Percentiles rank a stretch among this genome's conserved stretches.
Conservation (phyloP, 1,140 invertebrate species). For the Drosophila watanabei region DNA sequence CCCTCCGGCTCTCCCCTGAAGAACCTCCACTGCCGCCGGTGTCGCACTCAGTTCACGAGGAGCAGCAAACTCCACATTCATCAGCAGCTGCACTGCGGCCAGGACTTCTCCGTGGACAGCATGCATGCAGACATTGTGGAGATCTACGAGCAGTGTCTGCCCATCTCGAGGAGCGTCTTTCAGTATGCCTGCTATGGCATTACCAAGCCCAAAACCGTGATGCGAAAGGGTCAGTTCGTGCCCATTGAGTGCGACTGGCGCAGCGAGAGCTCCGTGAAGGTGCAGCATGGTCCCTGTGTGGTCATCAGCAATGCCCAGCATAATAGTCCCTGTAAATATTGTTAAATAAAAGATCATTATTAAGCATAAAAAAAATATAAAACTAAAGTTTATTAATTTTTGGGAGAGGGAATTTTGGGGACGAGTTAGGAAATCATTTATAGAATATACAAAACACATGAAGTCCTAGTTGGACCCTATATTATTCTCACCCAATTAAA, state of each 20-base stretch:
- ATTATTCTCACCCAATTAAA: neutral
- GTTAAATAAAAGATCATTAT: constrained; percentile 38
- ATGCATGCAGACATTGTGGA: constrained; percentile 71
- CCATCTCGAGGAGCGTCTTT: constrained; percentile 59
- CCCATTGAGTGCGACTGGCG: constrained; percentile 73
- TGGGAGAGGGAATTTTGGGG: neutral
- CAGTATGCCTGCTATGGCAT: constrained; percentile 70
- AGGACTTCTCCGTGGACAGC: constrained; percentile 67
- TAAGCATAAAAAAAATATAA: constrained; percentile 19
- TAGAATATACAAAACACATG: neutral
- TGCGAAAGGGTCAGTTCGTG: constrained; percentile 63
- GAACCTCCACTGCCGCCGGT: constrained; percentile 49
- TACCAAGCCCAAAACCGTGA: constrained; percentile 63
- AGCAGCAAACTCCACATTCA: constrained; percentile 59
- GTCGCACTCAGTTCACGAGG: constrained; percentile 38
- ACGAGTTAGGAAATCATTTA: neutral
- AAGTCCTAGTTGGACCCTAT: neutral
- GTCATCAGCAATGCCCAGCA: constrained; percentile 66
- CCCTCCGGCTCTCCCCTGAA: constrained; percentile 2
- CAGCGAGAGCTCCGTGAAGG: constrained; percentile 62
- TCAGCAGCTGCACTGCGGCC: constrained; percentile 62
- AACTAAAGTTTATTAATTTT: neutral
- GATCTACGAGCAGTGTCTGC: constrained; percentile 69
- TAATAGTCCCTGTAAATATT: constrained; percentile 58
- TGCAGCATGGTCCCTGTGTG: constrained; percentile 65